Evolutionary conservation across 92 coral and sea anemone genomes (phyloP).

Genomic region (Umimayanthus kanabou): DNA sequence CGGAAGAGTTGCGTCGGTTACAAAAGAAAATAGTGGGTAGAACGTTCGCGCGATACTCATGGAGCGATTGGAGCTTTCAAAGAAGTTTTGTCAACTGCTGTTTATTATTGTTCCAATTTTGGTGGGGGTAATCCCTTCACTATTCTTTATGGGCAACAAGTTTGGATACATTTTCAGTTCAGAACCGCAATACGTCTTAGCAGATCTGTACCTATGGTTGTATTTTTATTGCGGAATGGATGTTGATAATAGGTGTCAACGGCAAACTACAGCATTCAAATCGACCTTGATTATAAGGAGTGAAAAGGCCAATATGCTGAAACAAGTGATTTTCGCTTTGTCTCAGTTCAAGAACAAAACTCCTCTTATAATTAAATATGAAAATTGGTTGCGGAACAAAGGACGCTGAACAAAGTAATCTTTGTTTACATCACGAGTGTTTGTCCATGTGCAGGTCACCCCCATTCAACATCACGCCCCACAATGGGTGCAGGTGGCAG

Average conservation of each 20-base stretch:
- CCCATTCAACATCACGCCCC: constrained; percentile 8
- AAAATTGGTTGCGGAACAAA: constrained; percentile 31
- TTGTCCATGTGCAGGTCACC: constrained; percentile 42
- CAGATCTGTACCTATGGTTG: neutral
- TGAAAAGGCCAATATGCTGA: constrained; percentile 20
- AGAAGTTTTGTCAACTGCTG: no score
- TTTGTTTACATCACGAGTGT: constrained; percentile 38
- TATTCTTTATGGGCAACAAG: neutral
- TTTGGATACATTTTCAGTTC: no score
- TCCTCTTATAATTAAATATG: constrained; percentile 39
- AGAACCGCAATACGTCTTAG: neutral
- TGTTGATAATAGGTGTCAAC: neutral
- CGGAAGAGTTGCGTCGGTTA: no score
- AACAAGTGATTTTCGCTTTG: constrained; percentile 24
- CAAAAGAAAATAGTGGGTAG: no score
- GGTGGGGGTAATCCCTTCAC: no score
- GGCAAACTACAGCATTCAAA: constrained; percentile 6
- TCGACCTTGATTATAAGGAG: constrained; percentile 1
- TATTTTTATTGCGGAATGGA: neutral
- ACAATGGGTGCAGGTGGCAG: constrained; percentile 41
- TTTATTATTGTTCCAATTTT: no score
- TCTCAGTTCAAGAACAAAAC: constrained; percentile 20
- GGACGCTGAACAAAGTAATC: constrained; percentile 26
- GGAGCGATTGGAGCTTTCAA: no score
- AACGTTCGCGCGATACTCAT: no score